These are phyloP conservation scores for Triops cancriformis DNA, from an alignment of 1,140 invertebrate genomes.

Conservation along the genomic window DNA sequence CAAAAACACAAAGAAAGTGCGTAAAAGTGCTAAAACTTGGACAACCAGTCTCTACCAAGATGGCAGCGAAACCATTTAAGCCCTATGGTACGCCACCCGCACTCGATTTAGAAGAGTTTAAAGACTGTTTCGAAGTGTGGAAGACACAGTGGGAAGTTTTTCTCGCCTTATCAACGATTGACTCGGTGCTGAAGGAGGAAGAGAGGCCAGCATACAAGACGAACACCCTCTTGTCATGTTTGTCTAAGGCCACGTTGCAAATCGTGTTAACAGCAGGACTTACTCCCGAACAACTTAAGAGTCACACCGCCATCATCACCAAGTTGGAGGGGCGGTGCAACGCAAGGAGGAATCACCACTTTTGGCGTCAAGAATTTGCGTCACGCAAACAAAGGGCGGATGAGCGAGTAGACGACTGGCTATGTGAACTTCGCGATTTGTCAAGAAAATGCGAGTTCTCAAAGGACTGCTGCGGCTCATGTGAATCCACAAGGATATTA, in stretches of 20 bases:
- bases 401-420: not conserved
- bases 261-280: too few relatives aligned
- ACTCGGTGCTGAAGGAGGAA: too few relatives aligned
- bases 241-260: too few relatives aligned
- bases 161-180: too few relatives aligned
- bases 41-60: too few relatives aligned
- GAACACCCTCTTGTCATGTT: not conserved
- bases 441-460: not conserved
- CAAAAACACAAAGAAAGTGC: too few relatives aligned
- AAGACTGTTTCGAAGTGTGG: too few relatives aligned
- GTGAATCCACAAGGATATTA: not conserved
- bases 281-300: not conserved
- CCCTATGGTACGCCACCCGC: too few relatives aligned
- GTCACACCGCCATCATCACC: not conserved
- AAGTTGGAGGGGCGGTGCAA: constrained; percentile 12
- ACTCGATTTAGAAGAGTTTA: too few relatives aligned
- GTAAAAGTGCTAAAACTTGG: too few relatives aligned
- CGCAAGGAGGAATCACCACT: not conserved
- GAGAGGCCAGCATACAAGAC: constrained; percentile 11
- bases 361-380: constrained; percentile 3
- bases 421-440: constrained; percentile 15
- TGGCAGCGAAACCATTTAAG: not conserved
- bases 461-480: constrained; percentile 9
- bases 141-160: too few relatives aligned
- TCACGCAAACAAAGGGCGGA: not conserved